Evolutionary conservation across 2,888 invertebrate species (phyloP), one percentile per base, ranked within the genome.

Genomic region (Lissocephala sabroskyi): DNA sequence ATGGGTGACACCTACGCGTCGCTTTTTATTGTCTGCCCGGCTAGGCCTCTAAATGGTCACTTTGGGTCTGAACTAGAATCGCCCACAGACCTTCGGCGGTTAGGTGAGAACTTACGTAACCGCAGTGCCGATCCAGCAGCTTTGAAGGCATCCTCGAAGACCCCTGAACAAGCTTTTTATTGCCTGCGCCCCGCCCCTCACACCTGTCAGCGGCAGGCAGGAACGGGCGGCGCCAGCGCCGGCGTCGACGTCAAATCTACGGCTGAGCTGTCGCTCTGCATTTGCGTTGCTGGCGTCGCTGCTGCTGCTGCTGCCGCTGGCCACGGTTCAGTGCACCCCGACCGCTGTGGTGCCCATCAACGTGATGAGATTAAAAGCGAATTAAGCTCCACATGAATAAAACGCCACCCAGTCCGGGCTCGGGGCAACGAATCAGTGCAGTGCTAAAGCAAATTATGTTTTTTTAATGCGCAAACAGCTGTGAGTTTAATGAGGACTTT

Each of bases 81-180:
- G 41, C 13, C n/a, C 17, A 23, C 17, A 30, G 14, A 43, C 32
- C 37, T 29, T 35, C 49, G 43, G 47, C 33, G 14, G 41, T 17
- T 49, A 42, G 47, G 49, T 50, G 58, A 56, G 32, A 56, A 51
- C 47, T 60, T 54, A 62, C 51, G 33, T 44, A 65, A 65, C 58
- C 62, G 29, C 58, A 65, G 49, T 16, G 18, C 41, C 7, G 17
- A 43, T 7, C 23, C 23, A 23, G 23, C 23, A 23, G 7, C 23
- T 7, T n/a, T 23, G 23, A 23, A 23, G n/a, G 23, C 23, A 7
- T 23, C 3, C 23, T 28, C 18, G 30, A 46, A 51, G 35, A 54
- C 50, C 61, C 66, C n/a, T 66, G 70, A 59, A 52, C 71, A 70
- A 58, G 66, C 47, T 53, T 61, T 71, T 71, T 63, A 70, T 56